Evolutionary conservation across 30 jellyfish, hydroid and myxozoan genomes (phyloP).

Genomic region (Sanderia malayensis): DNA sequence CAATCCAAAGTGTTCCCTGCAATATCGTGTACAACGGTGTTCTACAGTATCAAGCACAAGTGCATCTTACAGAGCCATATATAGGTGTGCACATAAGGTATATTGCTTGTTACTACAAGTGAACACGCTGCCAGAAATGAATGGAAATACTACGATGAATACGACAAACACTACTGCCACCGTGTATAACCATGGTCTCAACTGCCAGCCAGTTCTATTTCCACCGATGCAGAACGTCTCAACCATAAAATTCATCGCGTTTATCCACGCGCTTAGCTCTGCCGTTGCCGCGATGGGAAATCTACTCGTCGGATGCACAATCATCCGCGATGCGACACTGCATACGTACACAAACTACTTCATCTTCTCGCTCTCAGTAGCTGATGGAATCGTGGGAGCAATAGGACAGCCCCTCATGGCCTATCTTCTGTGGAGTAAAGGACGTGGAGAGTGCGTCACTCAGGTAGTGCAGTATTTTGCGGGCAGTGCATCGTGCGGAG

Average conservation of each 20-base stretch:
- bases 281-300: constrained; percentile 19
- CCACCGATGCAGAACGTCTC: constrained; percentile 10
- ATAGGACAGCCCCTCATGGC: constrained; percentile 38
- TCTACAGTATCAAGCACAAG: no score
- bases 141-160: no score
- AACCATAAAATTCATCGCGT: neutral
- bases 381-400: constrained; percentile 19
- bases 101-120: no score
- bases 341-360: constrained; percentile 20
- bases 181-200: no score
- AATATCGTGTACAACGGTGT: no score
- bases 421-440: constrained; percentile 9
- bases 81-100: no score
- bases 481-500: constrained; percentile 47
- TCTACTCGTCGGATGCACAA: neutral
- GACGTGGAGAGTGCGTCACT: neutral
- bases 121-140: no score
- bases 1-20: no score
- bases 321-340: neutral
- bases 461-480: constrained; percentile 13
- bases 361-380: constrained; percentile 15
- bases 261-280: neutral
- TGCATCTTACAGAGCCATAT: no score
- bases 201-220: constrained; percentile 13
- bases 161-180: no score